These are phyloP conservation scores for Nemurella pictetii DNA, from an alignment of 2,888 invertebrate species.

Conservation along the genomic window DNA sequence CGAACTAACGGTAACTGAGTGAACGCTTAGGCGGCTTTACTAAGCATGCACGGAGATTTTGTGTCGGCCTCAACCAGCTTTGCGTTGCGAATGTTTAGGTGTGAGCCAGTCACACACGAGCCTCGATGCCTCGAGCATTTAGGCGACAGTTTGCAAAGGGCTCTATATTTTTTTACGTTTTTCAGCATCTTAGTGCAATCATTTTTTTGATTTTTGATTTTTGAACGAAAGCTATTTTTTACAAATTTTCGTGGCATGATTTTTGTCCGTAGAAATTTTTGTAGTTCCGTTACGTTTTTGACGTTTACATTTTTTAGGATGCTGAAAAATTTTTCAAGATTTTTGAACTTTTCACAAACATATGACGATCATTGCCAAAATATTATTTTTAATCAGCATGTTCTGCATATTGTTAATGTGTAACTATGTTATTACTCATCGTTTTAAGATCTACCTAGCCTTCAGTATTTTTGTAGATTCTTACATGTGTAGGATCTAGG, in stretches of 20 bases:
- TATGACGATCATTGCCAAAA: constrained; percentile 32
- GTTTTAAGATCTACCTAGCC: neutral
- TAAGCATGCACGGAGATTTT: constrained; percentile 40
- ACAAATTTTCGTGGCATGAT: constrained; percentile 42
- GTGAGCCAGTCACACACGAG: constrained; percentile 34
- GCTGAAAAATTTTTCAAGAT: constrained; percentile 36
- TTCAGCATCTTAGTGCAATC: constrained; percentile 20
- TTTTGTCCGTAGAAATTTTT: constrained; percentile 42
- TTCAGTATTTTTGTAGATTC: neutral
- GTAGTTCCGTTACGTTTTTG: constrained; percentile 40
- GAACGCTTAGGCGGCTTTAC: constrained; percentile 35
- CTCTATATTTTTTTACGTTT: constrained; percentile 7
- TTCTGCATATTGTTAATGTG: constrained; percentile 43
- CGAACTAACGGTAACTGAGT: neutral
- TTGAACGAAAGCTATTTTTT: constrained; percentile 38
- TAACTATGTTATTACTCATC: constrained; percentile 33
- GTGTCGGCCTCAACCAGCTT: constrained; percentile 36
- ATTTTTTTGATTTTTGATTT: constrained; percentile 32
- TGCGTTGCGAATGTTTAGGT: constrained; percentile 41
- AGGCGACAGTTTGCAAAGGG: neutral
- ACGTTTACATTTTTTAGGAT: constrained; percentile 40
- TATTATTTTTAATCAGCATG: constrained; percentile 42
- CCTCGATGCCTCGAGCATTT: neutral
- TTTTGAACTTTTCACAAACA: constrained; percentile 14
- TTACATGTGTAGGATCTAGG: neutral